These are phyloP conservation scores for Drosophila rufa DNA, from an alignment of 1,140 invertebrate genomes.

Conservation along the genomic window DNA sequence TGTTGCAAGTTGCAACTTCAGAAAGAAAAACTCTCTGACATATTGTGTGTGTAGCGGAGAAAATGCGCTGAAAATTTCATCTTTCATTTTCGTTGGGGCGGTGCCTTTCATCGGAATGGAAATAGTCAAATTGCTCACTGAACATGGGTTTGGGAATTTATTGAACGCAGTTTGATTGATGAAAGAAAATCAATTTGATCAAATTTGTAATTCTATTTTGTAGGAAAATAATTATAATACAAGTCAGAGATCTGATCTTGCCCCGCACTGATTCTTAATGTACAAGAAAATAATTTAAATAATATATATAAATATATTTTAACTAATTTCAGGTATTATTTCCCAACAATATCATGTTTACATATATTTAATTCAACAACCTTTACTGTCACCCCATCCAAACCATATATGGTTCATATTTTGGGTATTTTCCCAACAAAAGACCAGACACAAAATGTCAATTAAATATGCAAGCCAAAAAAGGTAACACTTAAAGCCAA, in stretches of 20 bases:
- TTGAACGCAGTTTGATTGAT: conserved; percentile 27
- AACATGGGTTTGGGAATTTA: conserved; percentile 34
- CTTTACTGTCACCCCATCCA: background rate
- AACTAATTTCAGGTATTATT: background rate
- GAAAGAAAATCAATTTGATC: conserved; percentile 19
- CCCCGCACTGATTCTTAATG: too few relatives aligned
- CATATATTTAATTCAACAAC: too few relatives aligned
- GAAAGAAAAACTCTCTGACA: conserved; percentile 21
- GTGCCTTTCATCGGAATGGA: conserved; percentile 25
- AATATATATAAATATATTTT: background rate
- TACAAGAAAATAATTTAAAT: too few relatives aligned
- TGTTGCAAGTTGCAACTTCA: conserved; percentile 13
- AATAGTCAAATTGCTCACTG: conserved; percentile 40
- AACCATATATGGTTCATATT: conserved; percentile 13
- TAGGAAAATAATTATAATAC: background rate
- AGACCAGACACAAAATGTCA: conserved; percentile 21
- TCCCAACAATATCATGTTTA: background rate
- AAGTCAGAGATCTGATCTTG: background rate
- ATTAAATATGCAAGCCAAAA: conserved; percentile 45
- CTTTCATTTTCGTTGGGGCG: conserved; percentile 14
- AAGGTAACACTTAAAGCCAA: conserved; percentile 51
- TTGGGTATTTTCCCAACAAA: conserved; percentile 22
- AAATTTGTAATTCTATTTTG: background rate
- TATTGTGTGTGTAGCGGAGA: conserved; percentile 14
- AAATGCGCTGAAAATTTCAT: conserved; percentile 35